Evolutionary conservation across 2,113 vertebrate species (phyloP).

Genomic region (Microcebus lehilahytsara): DNA sequence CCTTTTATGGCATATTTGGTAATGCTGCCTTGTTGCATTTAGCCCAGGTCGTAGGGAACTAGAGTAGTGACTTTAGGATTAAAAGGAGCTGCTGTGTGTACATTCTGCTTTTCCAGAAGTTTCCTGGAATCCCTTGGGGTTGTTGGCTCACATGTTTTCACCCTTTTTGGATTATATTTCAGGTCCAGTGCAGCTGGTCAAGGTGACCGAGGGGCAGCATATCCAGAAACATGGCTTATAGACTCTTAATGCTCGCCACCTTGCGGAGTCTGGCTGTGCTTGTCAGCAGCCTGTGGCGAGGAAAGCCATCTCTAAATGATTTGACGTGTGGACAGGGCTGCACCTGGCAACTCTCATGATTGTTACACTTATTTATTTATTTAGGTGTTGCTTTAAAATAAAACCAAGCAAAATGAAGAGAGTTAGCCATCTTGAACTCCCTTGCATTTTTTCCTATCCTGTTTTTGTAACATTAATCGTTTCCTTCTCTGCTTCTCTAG

Average conservation of each 20-base stretch:
- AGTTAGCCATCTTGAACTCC: slow-evolving; percentile 35
- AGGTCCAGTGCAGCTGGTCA: background rate
- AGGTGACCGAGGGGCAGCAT: background rate
- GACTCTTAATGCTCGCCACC: background rate
- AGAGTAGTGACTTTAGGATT: background rate
- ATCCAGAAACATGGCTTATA: background rate
- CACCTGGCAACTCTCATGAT: background rate
- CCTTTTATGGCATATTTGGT: background rate
- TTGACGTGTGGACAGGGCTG: background rate
- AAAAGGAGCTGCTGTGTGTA: background rate
- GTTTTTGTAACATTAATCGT: background rate
- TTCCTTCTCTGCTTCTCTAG: background rate
- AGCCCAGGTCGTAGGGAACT: background rate
- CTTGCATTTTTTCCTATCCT: background rate
- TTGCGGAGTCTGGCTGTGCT: background rate
- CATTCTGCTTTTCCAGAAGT: background rate
- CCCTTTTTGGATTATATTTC: background rate
- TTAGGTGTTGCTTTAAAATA: background rate
- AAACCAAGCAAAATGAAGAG: slow-evolving; percentile 10
- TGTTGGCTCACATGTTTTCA: background rate
- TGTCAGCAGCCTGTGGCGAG: background rate
- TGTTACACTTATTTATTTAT: background rate
- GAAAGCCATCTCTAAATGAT: background rate
- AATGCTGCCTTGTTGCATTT: background rate
- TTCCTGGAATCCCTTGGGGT: background rate